phyloP scores from a whole-genome alignment of 2,797 vertebrate species.

The Premnoplex brunnescens region DNA sequence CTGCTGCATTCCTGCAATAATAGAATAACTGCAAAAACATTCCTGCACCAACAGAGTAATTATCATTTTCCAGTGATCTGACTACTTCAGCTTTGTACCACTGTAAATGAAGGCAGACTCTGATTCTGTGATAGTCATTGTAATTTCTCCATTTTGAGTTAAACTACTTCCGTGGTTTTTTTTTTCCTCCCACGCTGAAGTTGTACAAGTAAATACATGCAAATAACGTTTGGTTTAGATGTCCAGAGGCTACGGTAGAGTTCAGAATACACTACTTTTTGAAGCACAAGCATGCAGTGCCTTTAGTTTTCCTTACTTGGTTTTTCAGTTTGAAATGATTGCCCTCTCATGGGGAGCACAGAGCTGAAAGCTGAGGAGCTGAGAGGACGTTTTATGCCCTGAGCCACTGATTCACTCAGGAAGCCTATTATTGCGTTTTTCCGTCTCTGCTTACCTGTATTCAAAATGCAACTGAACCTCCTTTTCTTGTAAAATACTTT shows the following conservation, averaged over 20 bases:
- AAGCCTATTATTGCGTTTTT: not conserved
- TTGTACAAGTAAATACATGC: slow-evolving; percentile 12
- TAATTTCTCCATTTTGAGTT: not conserved
- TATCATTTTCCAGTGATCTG: slow-evolving; percentile 16
- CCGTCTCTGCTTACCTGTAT: not conserved
- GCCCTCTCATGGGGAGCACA: not conserved
- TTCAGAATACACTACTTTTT: not conserved
- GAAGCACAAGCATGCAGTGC: not conserved
- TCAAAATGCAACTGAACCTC: not conserved
- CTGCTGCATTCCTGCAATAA: not conserved
- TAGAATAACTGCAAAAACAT: not conserved
- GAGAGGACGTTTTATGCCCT: not conserved
- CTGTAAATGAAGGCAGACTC: not conserved
- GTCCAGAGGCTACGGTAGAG: slow-evolving; percentile 27
- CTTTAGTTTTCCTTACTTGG: not conserved
- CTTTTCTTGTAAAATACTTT: not conserved
- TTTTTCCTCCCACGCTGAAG: not conserved
- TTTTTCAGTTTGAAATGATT: not conserved
- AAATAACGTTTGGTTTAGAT: not conserved
- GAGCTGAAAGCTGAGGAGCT: not conserved
- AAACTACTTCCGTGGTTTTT: not conserved
- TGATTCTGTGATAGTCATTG: not conserved
- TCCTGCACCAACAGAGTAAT: not conserved
- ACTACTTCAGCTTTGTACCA: not conserved
- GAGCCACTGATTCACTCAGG: not conserved